Conservation (phyloP, 2,888 invertebrate species). For the Schrankia costaestrigalis region DNA sequence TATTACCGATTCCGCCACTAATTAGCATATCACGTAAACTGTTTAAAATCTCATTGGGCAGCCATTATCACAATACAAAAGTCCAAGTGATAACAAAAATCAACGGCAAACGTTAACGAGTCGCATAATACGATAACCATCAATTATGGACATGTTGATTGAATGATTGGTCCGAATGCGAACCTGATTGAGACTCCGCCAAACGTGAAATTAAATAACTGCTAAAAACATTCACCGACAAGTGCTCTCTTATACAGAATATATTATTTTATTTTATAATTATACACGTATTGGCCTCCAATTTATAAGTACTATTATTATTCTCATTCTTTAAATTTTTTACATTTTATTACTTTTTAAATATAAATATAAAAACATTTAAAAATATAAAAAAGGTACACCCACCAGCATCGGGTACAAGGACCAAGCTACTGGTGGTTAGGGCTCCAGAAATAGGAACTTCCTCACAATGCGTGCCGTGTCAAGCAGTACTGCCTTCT, state of each 20-base stretch:
- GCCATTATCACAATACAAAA: constrained; percentile 29
- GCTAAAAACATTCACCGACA: constrained; percentile 41
- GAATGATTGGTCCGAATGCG: constrained; percentile 54
- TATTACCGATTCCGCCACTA: neutral
- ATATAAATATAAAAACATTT: too few species aligned
- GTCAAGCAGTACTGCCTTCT: too few species aligned
- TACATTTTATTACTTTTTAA: too few species aligned
- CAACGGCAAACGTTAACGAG: constrained; percentile 52
- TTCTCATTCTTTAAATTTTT: too few species aligned
- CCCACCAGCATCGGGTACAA: too few species aligned
- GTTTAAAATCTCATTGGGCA: constrained; percentile 23
- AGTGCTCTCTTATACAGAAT: constrained; percentile 18
- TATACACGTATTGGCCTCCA: too few species aligned
- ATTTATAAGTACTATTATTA: too few species aligned
- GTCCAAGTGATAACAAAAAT: constrained; percentile 40
- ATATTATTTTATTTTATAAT: too few species aligned
- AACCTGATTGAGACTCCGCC: constrained; percentile 54
- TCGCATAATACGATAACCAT: constrained; percentile 56
- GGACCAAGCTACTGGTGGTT: too few species aligned
- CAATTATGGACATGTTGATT: constrained; percentile 59
- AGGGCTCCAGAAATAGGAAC: too few species aligned
- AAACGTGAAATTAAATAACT: constrained; percentile 55
- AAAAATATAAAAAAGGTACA: too few species aligned
- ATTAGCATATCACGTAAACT: constrained; percentile 17
- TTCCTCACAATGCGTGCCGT: too few species aligned